Conservation (phyloP, 2,888 invertebrate genomes). For the Ischnus inquisitorius region DNA sequence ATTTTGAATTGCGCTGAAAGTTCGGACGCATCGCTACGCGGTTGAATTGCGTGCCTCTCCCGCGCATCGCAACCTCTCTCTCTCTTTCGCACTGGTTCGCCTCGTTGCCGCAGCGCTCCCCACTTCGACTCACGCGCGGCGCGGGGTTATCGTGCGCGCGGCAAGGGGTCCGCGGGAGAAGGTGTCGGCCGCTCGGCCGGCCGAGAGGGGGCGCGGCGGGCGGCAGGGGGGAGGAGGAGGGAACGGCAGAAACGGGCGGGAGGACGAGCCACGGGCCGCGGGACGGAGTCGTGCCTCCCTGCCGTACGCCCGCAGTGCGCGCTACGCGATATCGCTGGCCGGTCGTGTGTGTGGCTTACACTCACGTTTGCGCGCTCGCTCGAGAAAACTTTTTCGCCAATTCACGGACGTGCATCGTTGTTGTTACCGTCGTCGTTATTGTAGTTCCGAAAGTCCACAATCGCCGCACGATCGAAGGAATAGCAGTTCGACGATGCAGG, state of each 20-base stretch:
- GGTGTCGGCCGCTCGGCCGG: constrained; percentile 48
- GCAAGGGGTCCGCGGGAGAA: constrained; percentile 48
- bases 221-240: constrained; percentile 34
- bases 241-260: constrained; percentile 60
- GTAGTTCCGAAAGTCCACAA: background rate
- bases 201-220: no score
- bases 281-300: constrained; percentile 79
- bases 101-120: constrained; percentile 56
- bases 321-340: constrained; percentile 84
- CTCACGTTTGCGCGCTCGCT: constrained; percentile 75
- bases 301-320: constrained; percentile 83
- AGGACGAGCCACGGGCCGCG: constrained; percentile 73
- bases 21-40: background rate
- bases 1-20: background rate
- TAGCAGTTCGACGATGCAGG: background rate
- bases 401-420: constrained; percentile 35
- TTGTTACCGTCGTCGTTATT: constrained; percentile 20
- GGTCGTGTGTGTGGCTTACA: constrained; percentile 83
- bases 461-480: background rate
- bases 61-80: constrained; percentile 4
- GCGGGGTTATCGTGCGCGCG: constrained; percentile 59
- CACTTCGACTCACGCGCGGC: constrained; percentile 38
- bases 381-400: constrained; percentile 52
- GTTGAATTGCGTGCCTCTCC: constrained; percentile 7
- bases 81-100: background rate